Conservation (phyloP, 1,140 invertebrate genomes). For the Arion vulgaris region DNA sequence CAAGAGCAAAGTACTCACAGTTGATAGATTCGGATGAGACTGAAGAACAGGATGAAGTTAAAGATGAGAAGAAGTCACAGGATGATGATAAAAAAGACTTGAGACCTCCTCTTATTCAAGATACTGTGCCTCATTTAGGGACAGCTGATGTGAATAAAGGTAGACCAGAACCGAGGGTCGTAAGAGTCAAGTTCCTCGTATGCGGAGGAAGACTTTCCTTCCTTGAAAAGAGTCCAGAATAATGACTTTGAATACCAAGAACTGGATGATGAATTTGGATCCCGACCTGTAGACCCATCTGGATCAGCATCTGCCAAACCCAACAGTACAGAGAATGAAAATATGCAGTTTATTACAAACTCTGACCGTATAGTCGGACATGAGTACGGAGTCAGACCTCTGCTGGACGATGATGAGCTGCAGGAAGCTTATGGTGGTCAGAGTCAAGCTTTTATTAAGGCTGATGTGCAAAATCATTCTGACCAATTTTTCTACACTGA, state of each 20-base stretch:
- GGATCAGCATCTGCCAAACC: neutral
- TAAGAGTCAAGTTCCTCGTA: slow-evolving; percentile 64
- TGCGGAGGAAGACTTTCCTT: slow-evolving; percentile 60
- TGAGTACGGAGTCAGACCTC: slow-evolving; percentile 84
- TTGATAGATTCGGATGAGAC: slow-evolving; percentile 62
- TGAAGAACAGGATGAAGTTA: slow-evolving; percentile 46
- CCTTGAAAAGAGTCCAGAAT: slow-evolving; percentile 35
- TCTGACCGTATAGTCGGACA: slow-evolving; percentile 80
- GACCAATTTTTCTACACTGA: slow-evolving; percentile 15
- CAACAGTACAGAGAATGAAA: neutral
- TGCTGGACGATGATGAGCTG: slow-evolving; percentile 85
- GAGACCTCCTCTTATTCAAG: neutral
- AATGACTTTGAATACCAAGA: slow-evolving; percentile 68
- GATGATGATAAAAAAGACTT: neutral
- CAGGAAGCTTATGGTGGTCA: slow-evolving; percentile 75
- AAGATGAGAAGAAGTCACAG: slow-evolving; percentile 3
- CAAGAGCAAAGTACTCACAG: slow-evolving; percentile 61
- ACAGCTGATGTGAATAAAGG: neutral
- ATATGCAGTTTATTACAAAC: neutral
- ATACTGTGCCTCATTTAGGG: slow-evolving; percentile 10
- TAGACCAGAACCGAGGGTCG: slow-evolving; percentile 60
- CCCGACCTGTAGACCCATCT: slow-evolving; percentile 54
- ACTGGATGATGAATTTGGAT: slow-evolving; percentile 71
- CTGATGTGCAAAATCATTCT: neutral
- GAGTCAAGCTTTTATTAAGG: slow-evolving; percentile 36